Evolutionary conservation across 1,140 invertebrate genomes (phyloP), one percentile per base, ranked within the genome.

Genomic region (Drosophila murphyi): DNA sequence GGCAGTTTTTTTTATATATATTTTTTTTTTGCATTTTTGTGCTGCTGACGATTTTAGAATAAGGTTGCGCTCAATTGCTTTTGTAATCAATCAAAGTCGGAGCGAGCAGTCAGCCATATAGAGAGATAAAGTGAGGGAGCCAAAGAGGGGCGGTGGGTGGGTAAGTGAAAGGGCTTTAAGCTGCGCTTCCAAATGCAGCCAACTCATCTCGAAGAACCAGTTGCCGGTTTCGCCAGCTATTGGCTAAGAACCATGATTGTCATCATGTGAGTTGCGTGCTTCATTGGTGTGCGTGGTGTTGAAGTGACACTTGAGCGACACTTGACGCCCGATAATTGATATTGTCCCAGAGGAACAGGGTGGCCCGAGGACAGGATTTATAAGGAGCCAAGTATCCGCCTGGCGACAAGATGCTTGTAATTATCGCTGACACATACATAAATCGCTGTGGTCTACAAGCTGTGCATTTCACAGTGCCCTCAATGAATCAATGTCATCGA

Each of bases 231-330:
- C 20, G 20, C 20, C 0, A 20, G 20, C 20, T 20, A 20, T 20
- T 51, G 39, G 47, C 7, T 54, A 47, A 72, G 51, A 39, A 57
- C 64, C 55, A 55, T 68, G 48, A 68, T 73, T 73, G 63, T 73
- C 71, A 73, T 73, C 71, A 68, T 73, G 56, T 39, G 71, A 55
- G 64, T 45, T 55, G 31, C 41, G 60, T 50, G 50, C 71, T 61
- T 41, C 48, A 45, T 72, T 80, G 71, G 59, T 68, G 62, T 79
- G 64, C 77, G 82, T 72, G 82, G 81, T 74, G 64, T 79, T 82
- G 82, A 86, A 83, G 79, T 86, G 83, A 86, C 82, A 86, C 76
- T 87, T 86, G 82, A 86, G 80, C 83, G 82, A 86, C 82, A 86
- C 79, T 86, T 88, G 79, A 86, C 81, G 79, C 61, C 61, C 80